A percentile compares a stretch with the other conserved stretches of the same genome.
phyloP scores from a whole-genome alignment of 2,888 invertebrate genomes.

The Dasysyrphus albostriatus region DNA sequence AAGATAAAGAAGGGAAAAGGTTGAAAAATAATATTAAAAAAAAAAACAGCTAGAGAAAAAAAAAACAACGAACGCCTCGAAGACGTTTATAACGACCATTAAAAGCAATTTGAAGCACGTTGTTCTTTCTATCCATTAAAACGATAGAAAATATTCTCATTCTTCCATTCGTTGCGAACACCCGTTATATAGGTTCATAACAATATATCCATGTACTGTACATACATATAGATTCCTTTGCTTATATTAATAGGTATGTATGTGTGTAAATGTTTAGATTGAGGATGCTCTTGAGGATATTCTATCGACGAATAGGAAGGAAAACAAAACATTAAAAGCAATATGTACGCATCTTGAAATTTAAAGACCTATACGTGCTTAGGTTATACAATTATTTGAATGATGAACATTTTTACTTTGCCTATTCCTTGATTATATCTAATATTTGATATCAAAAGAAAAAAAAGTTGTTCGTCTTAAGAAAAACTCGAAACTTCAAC shows the following conservation, averaged over 20 bases:
- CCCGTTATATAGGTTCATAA: slow-evolving; percentile 36
- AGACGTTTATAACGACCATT: slow-evolving; percentile 77
- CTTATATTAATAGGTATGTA: not conserved
- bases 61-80: slow-evolving; percentile 54
- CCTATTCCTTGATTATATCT: not conserved
- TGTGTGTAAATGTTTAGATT: slow-evolving; percentile 8
- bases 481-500: not conserved
- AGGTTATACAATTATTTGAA: slow-evolving; percentile 52
- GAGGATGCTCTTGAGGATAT: slow-evolving; percentile 53
- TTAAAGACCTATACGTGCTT: slow-evolving; percentile 72
- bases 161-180: slow-evolving; percentile 45
- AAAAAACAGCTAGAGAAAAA: slow-evolving; percentile 36
- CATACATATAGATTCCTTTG: slow-evolving; percentile 13
- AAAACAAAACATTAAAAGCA: slow-evolving; percentile 71
- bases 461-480: not conserved
- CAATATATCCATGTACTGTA: not conserved
- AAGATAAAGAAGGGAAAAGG: slow-evolving; percentile 65
- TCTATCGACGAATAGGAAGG: slow-evolving; percentile 32
- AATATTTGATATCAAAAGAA: not conserved
- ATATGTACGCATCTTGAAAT: slow-evolving; percentile 73
- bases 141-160: slow-evolving; percentile 71
- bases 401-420: slow-evolving; percentile 1
- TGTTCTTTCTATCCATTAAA: slow-evolving; percentile 77
- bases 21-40: slow-evolving; percentile 49
- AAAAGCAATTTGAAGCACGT: slow-evolving; percentile 78